Conservation (phyloP, 2,888 invertebrate genomes). For the Antheraea yamamai region DNA sequence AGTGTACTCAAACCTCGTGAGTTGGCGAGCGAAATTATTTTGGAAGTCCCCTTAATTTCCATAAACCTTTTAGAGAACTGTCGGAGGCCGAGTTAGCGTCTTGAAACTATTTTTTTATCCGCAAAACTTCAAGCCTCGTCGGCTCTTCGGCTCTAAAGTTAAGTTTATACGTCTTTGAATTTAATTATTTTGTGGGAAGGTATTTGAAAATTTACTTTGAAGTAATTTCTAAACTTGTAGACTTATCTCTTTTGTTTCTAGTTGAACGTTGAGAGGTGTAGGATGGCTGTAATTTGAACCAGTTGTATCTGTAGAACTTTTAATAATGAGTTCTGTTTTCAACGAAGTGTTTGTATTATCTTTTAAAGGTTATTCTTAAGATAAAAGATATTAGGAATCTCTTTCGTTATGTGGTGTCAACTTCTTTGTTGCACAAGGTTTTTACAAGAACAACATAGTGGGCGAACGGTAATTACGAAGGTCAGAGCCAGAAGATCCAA, state of each 20-base stretch:
- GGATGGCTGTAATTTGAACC: neutral
- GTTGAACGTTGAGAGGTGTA: neutral
- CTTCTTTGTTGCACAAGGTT: no score
- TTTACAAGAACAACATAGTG: no score
- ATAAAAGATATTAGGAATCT: no score
- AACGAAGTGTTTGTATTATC: neutral
- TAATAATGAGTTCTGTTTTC: neutral
- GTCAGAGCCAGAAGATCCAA: no score
- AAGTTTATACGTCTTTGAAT: conserved; percentile 7
- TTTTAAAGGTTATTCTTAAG: neutral
- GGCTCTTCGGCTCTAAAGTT: neutral
- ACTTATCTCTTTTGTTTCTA: conserved; percentile 9
- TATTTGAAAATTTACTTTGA: neutral
- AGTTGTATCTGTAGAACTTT: neutral
- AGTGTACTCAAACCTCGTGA: neutral
- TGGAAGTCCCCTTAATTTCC: neutral
- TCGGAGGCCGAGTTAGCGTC: conserved; percentile 5
- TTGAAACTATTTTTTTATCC: conserved; percentile 3
- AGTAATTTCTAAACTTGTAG: conserved; percentile 5
- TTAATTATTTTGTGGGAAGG: conserved; percentile 11
- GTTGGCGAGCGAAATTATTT: conserved; percentile 11
- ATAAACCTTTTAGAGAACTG: conserved; percentile 14
- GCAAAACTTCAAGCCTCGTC: conserved; percentile 9
- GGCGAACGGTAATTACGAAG: no score
- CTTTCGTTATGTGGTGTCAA: no score